Evolutionary conservation across 2,113 vertebrate genomes (phyloP), one percentile per base, ranked within the genome.

Genomic region (Ammodytes dubius): DNA sequence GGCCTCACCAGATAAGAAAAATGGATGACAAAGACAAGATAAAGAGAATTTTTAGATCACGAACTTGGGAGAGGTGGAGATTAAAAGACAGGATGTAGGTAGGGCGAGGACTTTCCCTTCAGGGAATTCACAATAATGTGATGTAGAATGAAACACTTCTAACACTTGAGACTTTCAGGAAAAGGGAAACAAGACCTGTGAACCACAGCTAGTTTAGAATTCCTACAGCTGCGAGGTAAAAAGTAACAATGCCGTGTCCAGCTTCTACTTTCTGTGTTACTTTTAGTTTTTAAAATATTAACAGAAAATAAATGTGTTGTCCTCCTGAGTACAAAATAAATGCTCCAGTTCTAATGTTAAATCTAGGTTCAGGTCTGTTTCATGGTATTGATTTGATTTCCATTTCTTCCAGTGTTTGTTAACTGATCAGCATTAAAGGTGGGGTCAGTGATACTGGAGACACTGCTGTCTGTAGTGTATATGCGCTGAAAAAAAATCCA

Each of bases 41-140:
- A 47, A 50, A 7, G 8, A 12, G 19, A 56, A 4, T 58, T 35
- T 58, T 35, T 14, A 7, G 19, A 64, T 17, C 27, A 27, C 27
- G 27, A 27, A 27, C n/a, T 7, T 6, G 7, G 7, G 39, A 46
- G 35, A 14, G 46, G 63, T 10, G 6, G 37, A 6, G 57, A 47
- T 70, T 58, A 69, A 59, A 27, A 42, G 67, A 68, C 66, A 66
- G 65, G 54, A 74, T 68, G 77, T 56, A 27, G 47, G 10, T 45
- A 64, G 37, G 15, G 12, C 37, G 40, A 6, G 39, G 37, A 70
- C 61, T 69, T 79, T 70, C 50, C 76, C 68, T 72, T 15, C 0
- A 71, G 61, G 52, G 70, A 14, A 61, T 52, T 78, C 57, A 63
- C 61, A 54, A 17, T 40, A 52, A 70, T 35, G 43, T 61, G 45